Evolutionary conservation across 2,797 vertebrate genomes (phyloP), one percentile per base, ranked within the genome.

Genomic region (Apogon hyalosoma): DNA sequence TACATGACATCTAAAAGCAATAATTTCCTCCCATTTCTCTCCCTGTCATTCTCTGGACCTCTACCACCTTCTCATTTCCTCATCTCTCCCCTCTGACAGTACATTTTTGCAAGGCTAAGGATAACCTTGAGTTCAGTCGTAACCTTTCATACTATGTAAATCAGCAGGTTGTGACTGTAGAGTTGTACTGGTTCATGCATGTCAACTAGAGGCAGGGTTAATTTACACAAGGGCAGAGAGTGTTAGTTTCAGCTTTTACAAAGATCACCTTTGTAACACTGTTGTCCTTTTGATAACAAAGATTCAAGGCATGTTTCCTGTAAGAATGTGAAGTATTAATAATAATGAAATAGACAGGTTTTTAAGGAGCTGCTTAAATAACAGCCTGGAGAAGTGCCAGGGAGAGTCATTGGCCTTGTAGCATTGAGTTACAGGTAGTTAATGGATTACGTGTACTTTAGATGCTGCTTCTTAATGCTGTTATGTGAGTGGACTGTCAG

Each of bases 131-230:
- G 49, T 42, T 53, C 16, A 61, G 33, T 33, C 31, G 12, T 57
- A 57, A 66, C 57, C 54, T 72, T 64, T 75, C 59, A 73, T 51
- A 61, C 11, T 49, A 69, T 80, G 63, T 43, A 73, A 71, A 80
- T 75, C 41, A 77, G 46, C 63, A 49, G 12, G 28, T 59, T 45
- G 1, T 9, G 13, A 15, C 42, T 1, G 1, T 10, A 55, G 42
- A 9, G 0, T 47, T 50, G 10, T 33, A 14, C 53, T 55, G 41
- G 21, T 6, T 62, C 38, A 31, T 5, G 33, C 36, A 52, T 61
- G 38, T 46, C 42, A 59, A 43, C 19, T 50, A 50, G 12, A 63
- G 42, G n/a, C 10, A 21, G 19, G 12, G 53, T 58, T 69, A 1
- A 41, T 58, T 39, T 55, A 53, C 50, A 77, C 24, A 14, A 56